A percentile compares a stretch with the other conserved stretches of the same genome.
Conservation (phyloP, 1,140 invertebrate genomes). For the Drosophila neocordata region DNA sequence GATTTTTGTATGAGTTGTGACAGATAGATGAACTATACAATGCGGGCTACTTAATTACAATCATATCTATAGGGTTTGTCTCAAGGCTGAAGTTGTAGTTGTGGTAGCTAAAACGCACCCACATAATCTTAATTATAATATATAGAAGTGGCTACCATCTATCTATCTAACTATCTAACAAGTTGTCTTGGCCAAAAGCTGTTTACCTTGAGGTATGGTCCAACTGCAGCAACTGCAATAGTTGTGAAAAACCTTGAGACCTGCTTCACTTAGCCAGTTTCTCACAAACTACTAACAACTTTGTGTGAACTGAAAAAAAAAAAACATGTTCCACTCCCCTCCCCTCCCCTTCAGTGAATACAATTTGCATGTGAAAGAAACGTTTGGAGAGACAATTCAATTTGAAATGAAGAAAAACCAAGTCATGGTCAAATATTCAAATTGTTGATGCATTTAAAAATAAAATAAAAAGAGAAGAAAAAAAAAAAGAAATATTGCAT, state of each 20-base stretch:
- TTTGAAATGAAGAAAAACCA: conserved; percentile 1
- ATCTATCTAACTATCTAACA: too few relatives aligned
- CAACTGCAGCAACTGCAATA: neutral
- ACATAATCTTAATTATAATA: neutral
- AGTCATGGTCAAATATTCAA: conserved; percentile 2
- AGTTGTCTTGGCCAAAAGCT: neutral
- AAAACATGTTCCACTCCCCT: neutral
- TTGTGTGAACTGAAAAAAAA: neutral
- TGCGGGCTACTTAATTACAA: conserved; percentile 5
- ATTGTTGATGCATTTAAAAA: conserved; percentile 5
- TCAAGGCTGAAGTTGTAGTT: neutral
- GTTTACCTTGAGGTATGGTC: neutral
- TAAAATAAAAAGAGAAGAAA: neutral
- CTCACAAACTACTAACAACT: conserved; percentile 3
- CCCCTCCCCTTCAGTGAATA: neutral
- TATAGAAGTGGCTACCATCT: neutral
- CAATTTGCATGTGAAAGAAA: conserved; percentile 4
- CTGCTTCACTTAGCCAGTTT: conserved; percentile 2
- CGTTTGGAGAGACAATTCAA: too few relatives aligned
- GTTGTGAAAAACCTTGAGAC: neutral
- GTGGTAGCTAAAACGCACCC: neutral
- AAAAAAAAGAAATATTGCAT: neutral
- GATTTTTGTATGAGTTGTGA: neutral
- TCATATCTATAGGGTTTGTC: neutral
- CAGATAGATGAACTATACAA: neutral